Base-by-base conservation (phyloP, 1,140 invertebrate species). In the Aphis gossypii region DNA sequence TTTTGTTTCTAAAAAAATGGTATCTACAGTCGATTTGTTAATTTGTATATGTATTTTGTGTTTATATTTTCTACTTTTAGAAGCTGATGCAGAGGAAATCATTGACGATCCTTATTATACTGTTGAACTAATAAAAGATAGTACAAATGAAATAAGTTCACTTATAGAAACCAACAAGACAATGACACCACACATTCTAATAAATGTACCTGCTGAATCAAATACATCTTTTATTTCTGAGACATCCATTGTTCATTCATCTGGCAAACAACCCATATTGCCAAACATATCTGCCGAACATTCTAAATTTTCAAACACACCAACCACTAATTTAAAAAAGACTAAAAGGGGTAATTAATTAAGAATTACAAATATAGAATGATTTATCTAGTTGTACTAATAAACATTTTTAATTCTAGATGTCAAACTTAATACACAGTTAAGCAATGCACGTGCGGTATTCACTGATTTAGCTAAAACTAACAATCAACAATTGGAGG, bases 351-450 rank as follows among this genome's bases (percentile, higher is more conserved):
- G 76, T 82, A 82, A 82, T 9, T 82, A 35, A 82, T 82, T 82
- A 4, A 82, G 6, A 82, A 82, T 38, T 82, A 82, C n/a, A 20
- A 14, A 82, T 14, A 82, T 35, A n/a, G 25, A 76, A 76, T n/a
- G 7, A 76, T n/a, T 35, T 38, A 38, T 18, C 18, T 82, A 82
- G 14, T 82, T 20, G n/a, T 5, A 82, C 6, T 68, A n/a, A 82
- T 82, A 18, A 35, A 2, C 1, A 20, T 82, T 82, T 35, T 20
- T 82, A 20, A 35, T 35, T 20, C 1, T 35, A 82, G 76, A 82
- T 82, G 76, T 82, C 76, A 82, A 82, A 82, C 68, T 76, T 76
- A 76, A 76, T 4, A 82, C 76, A 82, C 76, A 82, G 18, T 82
- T 82, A 18, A 20, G 3, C 18, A 82, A 82, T 82, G n/a, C 35